Percentiles rank a stretch among this genome's conserved stretches.
phyloP scores from a whole-genome alignment of 2,797 vertebrate genomes.

The Acridotheres tristis region DNA sequence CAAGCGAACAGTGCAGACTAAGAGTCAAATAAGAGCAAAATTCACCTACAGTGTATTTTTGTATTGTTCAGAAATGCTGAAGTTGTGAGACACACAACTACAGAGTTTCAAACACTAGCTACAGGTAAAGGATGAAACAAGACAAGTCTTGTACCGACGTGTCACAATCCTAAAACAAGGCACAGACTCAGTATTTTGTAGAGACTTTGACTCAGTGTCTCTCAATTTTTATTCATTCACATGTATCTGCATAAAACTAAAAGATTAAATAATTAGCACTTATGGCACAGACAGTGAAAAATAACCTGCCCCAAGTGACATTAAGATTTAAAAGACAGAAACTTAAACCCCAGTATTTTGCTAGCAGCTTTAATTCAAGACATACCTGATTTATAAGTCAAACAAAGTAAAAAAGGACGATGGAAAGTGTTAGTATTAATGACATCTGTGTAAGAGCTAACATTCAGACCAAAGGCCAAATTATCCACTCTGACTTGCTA shows the following conservation, averaged over 20 bases:
- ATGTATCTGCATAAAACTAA: neutral
- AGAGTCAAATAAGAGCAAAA: neutral
- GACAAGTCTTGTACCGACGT: neutral
- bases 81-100: neutral
- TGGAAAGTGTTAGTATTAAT: neutral
- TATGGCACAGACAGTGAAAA: neutral
- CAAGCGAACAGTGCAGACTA: neutral
- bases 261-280: neutral
- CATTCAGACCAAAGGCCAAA: neutral
- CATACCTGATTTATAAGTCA: neutral
- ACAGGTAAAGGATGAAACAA: neutral
- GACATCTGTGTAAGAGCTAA: neutral
- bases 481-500: neutral
- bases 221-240: neutral
- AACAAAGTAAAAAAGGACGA: neutral
- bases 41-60: neutral
- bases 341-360: neutral
- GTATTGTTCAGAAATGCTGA: neutral
- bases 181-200: neutral
- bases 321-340: neutral
- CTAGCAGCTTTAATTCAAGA: neutral
- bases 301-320: neutral
- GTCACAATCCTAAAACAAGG: neutral
- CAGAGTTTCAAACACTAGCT: neutral
- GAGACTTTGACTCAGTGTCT: neutral